Evolutionary conservation across 2,797 vertebrate species (phyloP).

Genomic region (Anguilla anguilla): DNA sequence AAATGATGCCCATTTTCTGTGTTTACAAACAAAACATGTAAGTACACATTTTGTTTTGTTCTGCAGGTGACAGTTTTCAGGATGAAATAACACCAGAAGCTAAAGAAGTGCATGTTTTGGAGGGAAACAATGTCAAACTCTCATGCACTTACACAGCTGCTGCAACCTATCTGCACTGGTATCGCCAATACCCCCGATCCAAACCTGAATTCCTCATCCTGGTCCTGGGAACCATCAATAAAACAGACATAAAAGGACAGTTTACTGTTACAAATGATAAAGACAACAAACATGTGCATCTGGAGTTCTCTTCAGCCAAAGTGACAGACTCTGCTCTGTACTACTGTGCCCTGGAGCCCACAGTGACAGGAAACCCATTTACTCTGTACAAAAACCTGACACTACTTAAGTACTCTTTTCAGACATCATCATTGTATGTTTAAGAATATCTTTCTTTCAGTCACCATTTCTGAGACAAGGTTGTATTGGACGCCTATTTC

Average conservation of each 20-base stretch:
- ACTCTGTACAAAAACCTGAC: neutral
- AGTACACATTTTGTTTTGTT: neutral
- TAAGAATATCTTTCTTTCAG: too few relatives aligned
- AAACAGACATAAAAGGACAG: slow-evolving; percentile 16
- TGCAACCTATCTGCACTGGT: neutral
- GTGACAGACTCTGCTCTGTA: slow-evolving; percentile 33
- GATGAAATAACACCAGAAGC: neutral
- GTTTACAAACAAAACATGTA: too few relatives aligned
- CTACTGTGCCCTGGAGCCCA: slow-evolving; percentile 35
- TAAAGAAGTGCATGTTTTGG: neutral
- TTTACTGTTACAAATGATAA: neutral
- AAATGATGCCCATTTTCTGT: too few relatives aligned
- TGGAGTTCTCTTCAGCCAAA: slow-evolving; percentile 23
- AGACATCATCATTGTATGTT: too few relatives aligned
- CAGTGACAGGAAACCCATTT: slow-evolving; percentile 29
- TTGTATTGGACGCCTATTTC: too few relatives aligned
- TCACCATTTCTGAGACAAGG: neutral
- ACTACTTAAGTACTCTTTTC: too few relatives aligned
- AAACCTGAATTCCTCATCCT: neutral
- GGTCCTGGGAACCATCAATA: neutral
- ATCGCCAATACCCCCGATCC: neutral
- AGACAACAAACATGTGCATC: neutral
- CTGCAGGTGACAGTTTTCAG: neutral
- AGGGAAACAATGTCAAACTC: neutral
- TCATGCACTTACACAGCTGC: neutral